These are phyloP conservation scores for Bradynema listronoti DNA, from an alignment of 1,140 invertebrate species.

Conservation along the genomic window DNA sequence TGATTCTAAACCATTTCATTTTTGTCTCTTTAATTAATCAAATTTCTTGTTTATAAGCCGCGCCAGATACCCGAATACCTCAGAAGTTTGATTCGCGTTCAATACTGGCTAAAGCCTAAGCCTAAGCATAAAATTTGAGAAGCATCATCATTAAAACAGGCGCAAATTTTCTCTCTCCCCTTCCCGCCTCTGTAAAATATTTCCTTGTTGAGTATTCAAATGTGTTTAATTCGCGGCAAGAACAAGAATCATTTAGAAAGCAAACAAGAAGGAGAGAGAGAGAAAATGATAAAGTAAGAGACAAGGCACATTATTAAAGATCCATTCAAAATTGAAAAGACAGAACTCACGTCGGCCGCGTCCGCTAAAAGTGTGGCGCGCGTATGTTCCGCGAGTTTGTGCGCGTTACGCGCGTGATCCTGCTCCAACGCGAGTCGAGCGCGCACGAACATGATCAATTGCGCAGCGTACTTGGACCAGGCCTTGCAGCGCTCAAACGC, in stretches of 20 bases:
- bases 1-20: constrained; percentile 27
- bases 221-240: too few species aligned
- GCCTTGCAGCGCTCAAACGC: constrained; percentile 44
- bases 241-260: not conserved
- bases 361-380: constrained; percentile 22
- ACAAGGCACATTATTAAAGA: too few species aligned
- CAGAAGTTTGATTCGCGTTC: too few species aligned
- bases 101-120: too few species aligned
- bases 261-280: not conserved
- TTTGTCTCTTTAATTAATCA: not conserved
- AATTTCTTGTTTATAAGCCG: constrained; percentile 3
- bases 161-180: not conserved
- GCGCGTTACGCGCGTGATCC: constrained; percentile 40
- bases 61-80: too few species aligned
- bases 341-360: constrained; percentile 14
- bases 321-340: constrained; percentile 6
- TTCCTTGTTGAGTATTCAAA: too few species aligned
- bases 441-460: constrained; percentile 42
- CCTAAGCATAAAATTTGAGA: too few species aligned
- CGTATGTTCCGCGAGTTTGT: constrained; percentile 42
- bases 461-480: constrained; percentile 48
- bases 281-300: too few species aligned
- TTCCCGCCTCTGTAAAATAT: not conserved
- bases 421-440: constrained; percentile 32
- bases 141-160: too few species aligned